Conservation (phyloP, 2,797 vertebrate species). For the Poeciliopsis infans region DNA sequence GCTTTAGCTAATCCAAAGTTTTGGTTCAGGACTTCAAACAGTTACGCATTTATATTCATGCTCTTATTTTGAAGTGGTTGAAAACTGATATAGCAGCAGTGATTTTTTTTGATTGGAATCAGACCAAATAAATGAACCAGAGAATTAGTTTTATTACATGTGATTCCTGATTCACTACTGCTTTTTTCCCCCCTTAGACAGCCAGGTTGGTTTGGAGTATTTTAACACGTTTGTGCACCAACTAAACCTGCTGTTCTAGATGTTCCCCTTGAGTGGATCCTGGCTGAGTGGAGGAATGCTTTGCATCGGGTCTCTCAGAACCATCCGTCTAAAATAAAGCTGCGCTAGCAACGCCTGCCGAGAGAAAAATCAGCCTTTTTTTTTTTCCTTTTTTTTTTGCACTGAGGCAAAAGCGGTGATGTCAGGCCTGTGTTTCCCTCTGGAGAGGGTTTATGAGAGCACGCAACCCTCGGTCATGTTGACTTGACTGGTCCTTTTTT, state of each 20-base stretch:
- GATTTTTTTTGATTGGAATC: not conserved
- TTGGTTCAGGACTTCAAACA: no score
- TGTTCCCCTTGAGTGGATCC: conserved; percentile 52
- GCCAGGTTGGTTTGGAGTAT: not conserved
- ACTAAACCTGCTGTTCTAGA: conserved; percentile 36
- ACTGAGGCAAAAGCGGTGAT: conserved; percentile 25
- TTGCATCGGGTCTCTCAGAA: conserved; percentile 51
- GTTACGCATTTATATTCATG: no score
- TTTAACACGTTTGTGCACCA: not conserved
- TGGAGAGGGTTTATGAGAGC: conserved; percentile 22
- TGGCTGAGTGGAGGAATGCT: conserved; percentile 47
- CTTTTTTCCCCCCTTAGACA: no score
- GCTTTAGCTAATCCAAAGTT: no score
- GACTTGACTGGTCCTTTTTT: conserved; percentile 61
- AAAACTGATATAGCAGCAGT: not conserved
- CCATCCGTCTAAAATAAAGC: conserved; percentile 52
- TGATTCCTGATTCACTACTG: not conserved
- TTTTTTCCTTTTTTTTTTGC: conserved; percentile 36
- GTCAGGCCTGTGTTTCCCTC: conserved; percentile 47
- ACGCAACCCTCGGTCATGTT: conserved; percentile 64
- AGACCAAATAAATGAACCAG: not conserved
- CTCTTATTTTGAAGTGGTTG: no score
- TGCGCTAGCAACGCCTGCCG: conserved; percentile 17
- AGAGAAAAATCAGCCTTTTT: conserved; percentile 33
- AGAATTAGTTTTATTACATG: not conserved